These are phyloP conservation scores for Harpagoxenus sublaevis DNA, from an alignment of 2,888 invertebrate genomes.

Conservation along the genomic window DNA sequence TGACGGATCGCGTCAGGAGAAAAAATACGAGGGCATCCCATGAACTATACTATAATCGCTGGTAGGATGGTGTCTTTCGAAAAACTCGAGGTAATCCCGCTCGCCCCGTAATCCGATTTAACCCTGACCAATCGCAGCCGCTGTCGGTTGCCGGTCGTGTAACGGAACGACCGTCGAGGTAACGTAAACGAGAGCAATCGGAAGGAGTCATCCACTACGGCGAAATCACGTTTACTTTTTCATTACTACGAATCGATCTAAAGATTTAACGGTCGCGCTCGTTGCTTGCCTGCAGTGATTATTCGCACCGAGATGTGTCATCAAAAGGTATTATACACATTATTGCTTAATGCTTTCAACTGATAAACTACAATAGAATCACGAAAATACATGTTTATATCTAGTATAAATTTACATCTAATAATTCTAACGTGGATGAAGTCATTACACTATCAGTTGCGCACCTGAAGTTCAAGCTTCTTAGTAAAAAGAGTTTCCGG, in stretches of 20 bases:
- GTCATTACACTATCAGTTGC: background rate
- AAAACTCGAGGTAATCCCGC: conserved; percentile 77
- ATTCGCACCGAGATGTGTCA: conserved; percentile 3
- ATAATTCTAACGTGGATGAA: background rate
- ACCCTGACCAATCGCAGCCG: conserved; percentile 65
- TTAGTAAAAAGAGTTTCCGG: background rate
- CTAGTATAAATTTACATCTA: background rate
- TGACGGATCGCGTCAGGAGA: conserved; percentile 66
- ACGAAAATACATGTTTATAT: background rate
- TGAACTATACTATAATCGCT: conserved; percentile 25
- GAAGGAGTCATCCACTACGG: conserved; percentile 59
- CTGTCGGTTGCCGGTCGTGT: conserved; percentile 56
- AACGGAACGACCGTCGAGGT: conserved; percentile 65
- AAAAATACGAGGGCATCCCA: conserved; percentile 61
- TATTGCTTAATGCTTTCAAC: background rate
- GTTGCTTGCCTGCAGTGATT: conserved; percentile 10
- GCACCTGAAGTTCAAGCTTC: background rate
- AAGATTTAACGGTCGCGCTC: conserved; percentile 44
- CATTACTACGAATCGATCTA: conserved; percentile 47
- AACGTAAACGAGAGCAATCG: conserved; percentile 67
- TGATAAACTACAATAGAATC: background rate
- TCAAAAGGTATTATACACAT: background rate
- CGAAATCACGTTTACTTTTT: conserved; percentile 65
- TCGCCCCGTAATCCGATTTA: conserved; percentile 78
- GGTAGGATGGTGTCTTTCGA: conserved; percentile 70